Conservation (phyloP, 2,888 invertebrate genomes). For the Leptopterna dolabrata region DNA sequence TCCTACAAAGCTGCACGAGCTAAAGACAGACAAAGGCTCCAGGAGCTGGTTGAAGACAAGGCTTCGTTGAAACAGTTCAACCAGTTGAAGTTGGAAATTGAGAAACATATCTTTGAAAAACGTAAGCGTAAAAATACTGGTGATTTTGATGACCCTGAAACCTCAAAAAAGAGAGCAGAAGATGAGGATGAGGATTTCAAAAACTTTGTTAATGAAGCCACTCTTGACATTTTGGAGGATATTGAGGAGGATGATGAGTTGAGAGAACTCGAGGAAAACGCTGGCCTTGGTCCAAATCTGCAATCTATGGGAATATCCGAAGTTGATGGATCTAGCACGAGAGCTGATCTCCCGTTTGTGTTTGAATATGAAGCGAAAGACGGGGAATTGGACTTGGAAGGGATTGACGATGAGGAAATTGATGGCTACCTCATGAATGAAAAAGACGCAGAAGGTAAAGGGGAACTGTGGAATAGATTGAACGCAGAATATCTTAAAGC, state of each 20-base stretch:
- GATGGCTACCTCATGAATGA: slow-evolving; percentile 86
- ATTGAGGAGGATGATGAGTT: slow-evolving; percentile 57
- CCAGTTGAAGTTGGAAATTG: slow-evolving; percentile 87
- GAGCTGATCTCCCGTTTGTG: slow-evolving; percentile 31
- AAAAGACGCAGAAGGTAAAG: slow-evolving; percentile 84
- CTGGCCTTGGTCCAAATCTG: slow-evolving; percentile 68
- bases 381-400: slow-evolving; percentile 77
- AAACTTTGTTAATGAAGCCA: slow-evolving; percentile 69
- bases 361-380: slow-evolving; percentile 60
- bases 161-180: slow-evolving; percentile 15
- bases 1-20: slow-evolving; percentile 91
- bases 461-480: slow-evolving; percentile 85
- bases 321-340: slow-evolving; percentile 17
- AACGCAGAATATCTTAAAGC: slow-evolving; percentile 89
- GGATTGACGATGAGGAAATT: slow-evolving; percentile 90
- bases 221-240: slow-evolving; percentile 68
- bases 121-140: slow-evolving; percentile 67
- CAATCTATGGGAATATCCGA: slow-evolving; percentile 78
- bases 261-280: slow-evolving; percentile 24
- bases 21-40: slow-evolving; percentile 84
- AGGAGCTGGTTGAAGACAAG: slow-evolving; percentile 68
- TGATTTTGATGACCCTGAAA: neutral
- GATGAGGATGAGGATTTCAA: slow-evolving; percentile 68
- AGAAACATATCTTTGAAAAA: slow-evolving; percentile 79
- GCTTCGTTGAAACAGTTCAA: slow-evolving; percentile 72